Evolutionary conservation across 2,888 invertebrate genomes (phyloP), one percentile per base, ranked within the genome.

Genomic region (Cheilosia urbana): DNA sequence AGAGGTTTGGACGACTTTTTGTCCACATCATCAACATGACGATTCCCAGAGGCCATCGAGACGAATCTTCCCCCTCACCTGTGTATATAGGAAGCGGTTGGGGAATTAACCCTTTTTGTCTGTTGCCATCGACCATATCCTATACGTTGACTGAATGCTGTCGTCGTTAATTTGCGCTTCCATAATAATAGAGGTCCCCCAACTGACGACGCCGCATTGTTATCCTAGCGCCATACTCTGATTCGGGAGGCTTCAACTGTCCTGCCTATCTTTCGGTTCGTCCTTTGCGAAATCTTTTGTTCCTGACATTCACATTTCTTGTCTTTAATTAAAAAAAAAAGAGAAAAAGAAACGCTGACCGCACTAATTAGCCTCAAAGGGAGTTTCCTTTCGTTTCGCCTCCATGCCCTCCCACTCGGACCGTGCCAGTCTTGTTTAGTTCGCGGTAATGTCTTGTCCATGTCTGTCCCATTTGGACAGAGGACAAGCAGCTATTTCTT

Each of bases 321-420:
- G 83, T 79, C 79, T 83, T 87, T 83, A 83, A 83, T 87, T 79
- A 87, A 60, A 66, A 78, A 49, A 60, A 42, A 69, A 55, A 49
- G 58, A 24, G n/a, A 58, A 57, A 71, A 73, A 63, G 90, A 90
- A 91, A 90, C 88, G 90, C 89, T 91, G 91, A 91, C 91, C 91
- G 90, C 91, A 91, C 91, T 91, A 91, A 91, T 91, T 91, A 91
- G 92, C 91, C 91, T 91, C 90, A 90, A 89, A 91, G 90, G 89
- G 87, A 71, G 75, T 79, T 87, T 80, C 66, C 63, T 87, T 79
- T 79, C 84, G 47, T 63, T 69, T 27, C 55, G 37, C 7, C 68
- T 57, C 55, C 66, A 30, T 30, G 30, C 30, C 60, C 75, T 60
- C 42, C 51, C 60, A 42, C 72, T 65, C 49, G 24, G 24, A 45